Conservation (phyloP, 2,113 vertebrate genomes). For the Callipepla squamata region DNA sequence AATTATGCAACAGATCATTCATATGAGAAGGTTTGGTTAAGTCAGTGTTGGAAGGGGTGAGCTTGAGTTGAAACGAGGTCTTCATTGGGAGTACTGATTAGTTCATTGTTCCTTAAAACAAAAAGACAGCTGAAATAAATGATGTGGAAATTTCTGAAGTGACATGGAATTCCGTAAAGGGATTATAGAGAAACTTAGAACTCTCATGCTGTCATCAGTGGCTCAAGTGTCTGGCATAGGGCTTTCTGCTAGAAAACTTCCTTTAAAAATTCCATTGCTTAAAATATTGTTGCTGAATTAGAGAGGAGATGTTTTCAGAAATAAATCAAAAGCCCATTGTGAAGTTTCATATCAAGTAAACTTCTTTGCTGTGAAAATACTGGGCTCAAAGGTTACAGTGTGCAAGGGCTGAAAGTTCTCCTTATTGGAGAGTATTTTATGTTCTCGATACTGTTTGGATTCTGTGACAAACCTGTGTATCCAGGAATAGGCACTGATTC, state of each 20-base stretch:
- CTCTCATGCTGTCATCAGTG: neutral
- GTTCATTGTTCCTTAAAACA: neutral
- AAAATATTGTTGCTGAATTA: neutral
- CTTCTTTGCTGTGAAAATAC: neutral
- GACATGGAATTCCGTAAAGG: neutral
- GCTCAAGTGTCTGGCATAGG: neutral
- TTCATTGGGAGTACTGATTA: neutral
- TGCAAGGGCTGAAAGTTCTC: neutral
- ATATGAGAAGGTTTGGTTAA: neutral
- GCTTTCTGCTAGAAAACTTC: neutral
- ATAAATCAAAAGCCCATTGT: neutral
- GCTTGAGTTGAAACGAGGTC: neutral
- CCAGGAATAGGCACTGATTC: neutral
- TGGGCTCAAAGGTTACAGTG: neutral
- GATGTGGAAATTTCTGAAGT: neutral
- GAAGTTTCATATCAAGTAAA: neutral
- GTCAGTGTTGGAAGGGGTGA: neutral
- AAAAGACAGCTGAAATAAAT: neutral
- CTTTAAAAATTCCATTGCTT: neutral
- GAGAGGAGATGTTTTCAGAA: neutral
- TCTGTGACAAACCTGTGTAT: neutral
- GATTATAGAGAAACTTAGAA: neutral
- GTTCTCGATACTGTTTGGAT: neutral
- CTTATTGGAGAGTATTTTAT: neutral
- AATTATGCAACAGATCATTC: constrained; percentile 20